Percentiles rank a stretch among this genome's conserved stretches.
phyloP scores from a whole-genome alignment of 2,797 vertebrate species.

The Anguilla obscura region DNA sequence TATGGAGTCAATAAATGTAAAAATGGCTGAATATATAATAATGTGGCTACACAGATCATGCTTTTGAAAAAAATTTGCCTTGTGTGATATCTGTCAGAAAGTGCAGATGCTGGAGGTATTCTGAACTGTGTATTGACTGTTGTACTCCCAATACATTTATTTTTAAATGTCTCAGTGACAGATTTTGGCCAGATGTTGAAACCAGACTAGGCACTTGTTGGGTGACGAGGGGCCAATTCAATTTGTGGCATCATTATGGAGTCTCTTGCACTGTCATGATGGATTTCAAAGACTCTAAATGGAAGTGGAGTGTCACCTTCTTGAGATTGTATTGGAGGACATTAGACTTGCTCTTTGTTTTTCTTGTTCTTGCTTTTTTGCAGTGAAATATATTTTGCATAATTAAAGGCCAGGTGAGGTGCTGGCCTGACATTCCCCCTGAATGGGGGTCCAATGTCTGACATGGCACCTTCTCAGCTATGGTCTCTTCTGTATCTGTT shows the following conservation, averaged over 20 bases:
- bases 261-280: slow-evolving; percentile 88
- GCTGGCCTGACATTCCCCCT: too few species aligned
- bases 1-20: slow-evolving; percentile 57
- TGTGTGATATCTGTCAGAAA: slow-evolving; percentile 52
- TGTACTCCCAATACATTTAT: slow-evolving; percentile 25
- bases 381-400: too few species aligned
- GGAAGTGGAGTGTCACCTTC: slow-evolving; percentile 92
- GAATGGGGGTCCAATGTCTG: too few species aligned
- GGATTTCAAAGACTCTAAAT: slow-evolving; percentile 88
- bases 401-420: too few species aligned
- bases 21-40: slow-evolving; percentile 51
- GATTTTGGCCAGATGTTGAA: slow-evolving; percentile 49
- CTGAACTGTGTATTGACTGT: slow-evolving; percentile 24
- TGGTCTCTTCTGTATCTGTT: too few species aligned
- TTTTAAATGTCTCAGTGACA: slow-evolving; percentile 32
- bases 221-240: slow-evolving; percentile 44
- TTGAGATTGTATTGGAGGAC: slow-evolving; percentile 78
- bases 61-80: slow-evolving; percentile 35
- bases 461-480: too few species aligned
- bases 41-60: slow-evolving; percentile 37
- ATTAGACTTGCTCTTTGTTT: too few species aligned
- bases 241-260: slow-evolving; percentile 34
- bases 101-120: slow-evolving; percentile 58
- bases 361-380: too few species aligned
- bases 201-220: slow-evolving; percentile 58